Base-by-base conservation (phyloP, 2,797 vertebrate genomes). In the Phoeniculus purpureus region DNA sequence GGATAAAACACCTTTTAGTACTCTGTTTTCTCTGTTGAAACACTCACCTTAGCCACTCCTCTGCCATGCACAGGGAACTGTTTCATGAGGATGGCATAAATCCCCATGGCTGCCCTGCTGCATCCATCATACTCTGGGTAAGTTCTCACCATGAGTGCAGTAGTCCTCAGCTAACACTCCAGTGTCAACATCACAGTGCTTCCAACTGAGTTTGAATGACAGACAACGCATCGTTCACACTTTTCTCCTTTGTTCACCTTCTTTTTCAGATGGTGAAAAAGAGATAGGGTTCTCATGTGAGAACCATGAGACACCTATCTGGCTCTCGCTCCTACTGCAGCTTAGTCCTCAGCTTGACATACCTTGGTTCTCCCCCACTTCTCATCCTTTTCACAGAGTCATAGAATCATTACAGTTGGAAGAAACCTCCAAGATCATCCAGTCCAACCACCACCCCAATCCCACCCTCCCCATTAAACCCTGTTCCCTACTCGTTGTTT, bases 221-320 rank as follows among this genome's bases (percentile, higher is more conserved):
- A 77, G 25, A n/a, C 43, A 23, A 29, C 5, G 20, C 20, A 15
- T 11, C 13, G 21, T 19, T 89, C 47, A 18, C 17, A 4, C 20
- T 64, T 8, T 18, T 59, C 82, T 51, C 32, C 40, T 55, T 32
- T 15, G 17, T 27, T 68, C 50, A 31, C 26, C 37, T 50, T 31
- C 19, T 68, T 74, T 43, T 60, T 37, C 37, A 37, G 37, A 37
- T 37, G 37, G 12, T 37, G 37, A 37, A 37, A 37, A 37, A n/a
- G 48, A 31, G 12, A 40, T 32, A 47, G n/a, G n/a, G 40, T n/a
- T 58, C 59, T 72, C 34, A 50, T 29, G 6, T 34, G 3, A 77
- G 34, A 52, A n/a, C 17, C 48, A 25, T 3, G 2, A 29, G 10
- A 16, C 26, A 17, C 48, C 10, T 2, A 0, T 47, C 34, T 48